Base-by-base conservation (phyloP, 2,113 vertebrate genomes). In the Pluvianellus socialis region DNA sequence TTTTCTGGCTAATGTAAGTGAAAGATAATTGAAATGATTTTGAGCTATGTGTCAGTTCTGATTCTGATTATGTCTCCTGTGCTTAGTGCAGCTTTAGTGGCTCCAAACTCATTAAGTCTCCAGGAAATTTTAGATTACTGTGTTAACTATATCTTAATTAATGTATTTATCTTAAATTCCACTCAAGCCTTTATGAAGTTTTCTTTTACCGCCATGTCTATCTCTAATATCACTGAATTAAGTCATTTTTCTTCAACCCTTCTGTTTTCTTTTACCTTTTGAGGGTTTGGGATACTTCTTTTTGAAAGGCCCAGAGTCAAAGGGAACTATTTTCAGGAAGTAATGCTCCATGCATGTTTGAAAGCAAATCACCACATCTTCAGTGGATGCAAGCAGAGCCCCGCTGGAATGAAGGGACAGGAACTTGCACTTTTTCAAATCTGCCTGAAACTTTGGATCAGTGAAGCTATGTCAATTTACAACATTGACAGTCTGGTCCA, bases 111-210 rank as follows among this genome's bases (percentile, higher is more conserved):
- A 93, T 97, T 97, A 96, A 95, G 93, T 97, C 91, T 96, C 79
- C 93, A 81, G 90, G 96, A 98, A 98, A 98, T 98, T 98, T 98
- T 98, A 98, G 97, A 98, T 98, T 98, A 96, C 95, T 96, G 65
- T 98, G 97, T 98, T 98, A 98, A 97, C 97, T 97, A 92, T 97
- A 97, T 98, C 97, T 97, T 98, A 98, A 98, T 98, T 98, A 97
- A 97, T 97, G 84, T 95, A 98, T 98, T 98, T 98, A 98, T 98
- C 97, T 98, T 91, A 97, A 96, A 98, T 97, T 98, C 96, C 92
- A 96, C 94, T 98, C 90, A 92, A 97, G 93, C 91, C 90, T 98
- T 98, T 98, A 98, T 97, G 77, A 98, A 98, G 92, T 97, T 96
- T 95, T 92, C 84, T 98, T 98, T 98, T 98, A 98, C 98, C 98